Percentiles rank a stretch among this genome's conserved stretches.
phyloP scores from a whole-genome alignment of 2,113 vertebrate species.

The Otus sunia region DNA sequence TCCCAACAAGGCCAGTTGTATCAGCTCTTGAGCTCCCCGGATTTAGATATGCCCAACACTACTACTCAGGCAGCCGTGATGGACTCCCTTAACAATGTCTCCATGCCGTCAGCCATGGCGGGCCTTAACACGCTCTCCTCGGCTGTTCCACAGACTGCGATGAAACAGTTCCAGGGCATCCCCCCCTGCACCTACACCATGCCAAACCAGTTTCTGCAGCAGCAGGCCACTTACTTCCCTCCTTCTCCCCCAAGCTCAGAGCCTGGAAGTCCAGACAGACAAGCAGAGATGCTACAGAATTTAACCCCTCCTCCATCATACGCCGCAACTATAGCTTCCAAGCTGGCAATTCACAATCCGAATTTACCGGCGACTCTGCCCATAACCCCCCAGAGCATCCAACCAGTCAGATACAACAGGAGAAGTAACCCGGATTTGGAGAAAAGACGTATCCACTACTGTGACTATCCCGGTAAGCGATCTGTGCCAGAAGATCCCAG shows the following conservation, averaged over 20 bases:
- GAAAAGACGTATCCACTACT: conserved; percentile 95
- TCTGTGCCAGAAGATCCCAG: neutral
- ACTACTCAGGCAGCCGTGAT: conserved; percentile 79
- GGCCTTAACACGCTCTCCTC: conserved; percentile 79
- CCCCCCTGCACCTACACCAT: conserved; percentile 79
- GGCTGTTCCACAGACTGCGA: conserved; percentile 74
- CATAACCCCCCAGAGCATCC: conserved; percentile 77
- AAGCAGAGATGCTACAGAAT: conserved; percentile 89
- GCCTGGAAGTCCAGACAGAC: conserved; percentile 90
- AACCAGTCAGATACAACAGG: conserved; percentile 83
- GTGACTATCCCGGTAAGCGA: conserved; percentile 87
- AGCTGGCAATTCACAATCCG: conserved; percentile 82
- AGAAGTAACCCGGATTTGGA: conserved; percentile 96
- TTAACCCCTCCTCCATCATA: conserved; percentile 92
- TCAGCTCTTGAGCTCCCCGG: conserved; percentile 90
- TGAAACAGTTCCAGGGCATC: conserved; percentile 80
- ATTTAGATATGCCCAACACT: conserved; percentile 84
- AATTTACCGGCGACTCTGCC: conserved; percentile 78
- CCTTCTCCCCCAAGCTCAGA: conserved; percentile 94
- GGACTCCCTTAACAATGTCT: conserved; percentile 77
- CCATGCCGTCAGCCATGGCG: conserved; percentile 79
- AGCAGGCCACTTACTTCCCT: conserved; percentile 86
- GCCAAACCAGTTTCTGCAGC: conserved; percentile 78
- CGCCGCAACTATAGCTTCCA: conserved; percentile 91
- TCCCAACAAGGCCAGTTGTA: conserved; percentile 88